Conservation (phyloP, 2,797 vertebrate genomes). For the Sebastiscus albofasciatus region DNA sequence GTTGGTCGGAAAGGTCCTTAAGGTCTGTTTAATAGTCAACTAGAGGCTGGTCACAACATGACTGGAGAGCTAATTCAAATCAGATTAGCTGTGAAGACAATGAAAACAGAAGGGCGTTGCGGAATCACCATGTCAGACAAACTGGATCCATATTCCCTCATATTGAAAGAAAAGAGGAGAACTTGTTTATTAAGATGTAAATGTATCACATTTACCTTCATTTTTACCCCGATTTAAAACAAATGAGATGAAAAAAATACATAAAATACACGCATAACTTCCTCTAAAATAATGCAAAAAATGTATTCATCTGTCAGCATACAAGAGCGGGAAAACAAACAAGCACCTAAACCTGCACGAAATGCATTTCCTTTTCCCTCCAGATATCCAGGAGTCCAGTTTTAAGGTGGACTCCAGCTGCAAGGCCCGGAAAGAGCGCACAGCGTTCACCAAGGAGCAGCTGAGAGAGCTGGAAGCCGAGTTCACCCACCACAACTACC, state of each 20-base stretch:
- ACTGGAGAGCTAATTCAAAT: constrained; percentile 34
- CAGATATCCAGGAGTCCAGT: constrained; percentile 86
- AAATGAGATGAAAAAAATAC: neutral
- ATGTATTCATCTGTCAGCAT: neutral
- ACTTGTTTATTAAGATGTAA: neutral
- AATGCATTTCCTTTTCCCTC: constrained; percentile 13
- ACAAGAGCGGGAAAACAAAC: neutral
- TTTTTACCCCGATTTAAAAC: neutral
- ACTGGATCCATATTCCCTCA: neutral
- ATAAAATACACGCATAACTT: neutral
- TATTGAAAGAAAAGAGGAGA: neutral
- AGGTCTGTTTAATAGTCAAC: constrained; percentile 41
- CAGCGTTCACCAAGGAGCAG: constrained; percentile 98
- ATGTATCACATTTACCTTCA: neutral
- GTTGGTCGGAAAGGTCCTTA: constrained; percentile 50
- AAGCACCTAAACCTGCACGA: neutral
- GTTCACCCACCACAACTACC: constrained; percentile 97
- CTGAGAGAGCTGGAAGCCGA: constrained; percentile 95
- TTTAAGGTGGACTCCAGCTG: constrained; percentile 87
- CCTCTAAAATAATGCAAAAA: neutral
- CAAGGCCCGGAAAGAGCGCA: constrained; percentile 95
- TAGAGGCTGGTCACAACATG: constrained; percentile 17
- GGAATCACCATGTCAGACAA: no score
- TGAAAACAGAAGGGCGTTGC: neutral
- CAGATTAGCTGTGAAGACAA: constrained; percentile 21